A percentile compares a stretch with the other conserved stretches of the same genome.
Conservation (phyloP, 2,113 vertebrate species). For the Apteryx mantelli region DNA sequence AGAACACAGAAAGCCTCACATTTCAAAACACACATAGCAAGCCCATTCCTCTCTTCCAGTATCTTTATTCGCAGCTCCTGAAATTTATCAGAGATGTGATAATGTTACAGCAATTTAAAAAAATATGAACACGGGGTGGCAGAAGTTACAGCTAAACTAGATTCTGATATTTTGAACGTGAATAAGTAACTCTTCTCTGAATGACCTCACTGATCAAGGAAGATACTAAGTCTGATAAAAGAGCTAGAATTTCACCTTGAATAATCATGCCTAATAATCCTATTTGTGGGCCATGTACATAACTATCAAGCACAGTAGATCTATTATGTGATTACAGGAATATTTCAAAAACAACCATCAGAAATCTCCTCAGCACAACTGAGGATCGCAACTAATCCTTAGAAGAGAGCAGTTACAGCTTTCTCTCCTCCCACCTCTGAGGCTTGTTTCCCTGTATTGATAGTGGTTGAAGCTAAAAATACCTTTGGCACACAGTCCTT, state of each 20-base stretch:
- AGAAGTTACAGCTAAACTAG: not conserved
- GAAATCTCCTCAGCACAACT: not conserved
- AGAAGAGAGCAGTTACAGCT: not conserved
- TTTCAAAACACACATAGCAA: not conserved
- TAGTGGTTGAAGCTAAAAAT: conserved; percentile 20
- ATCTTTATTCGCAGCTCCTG: not conserved
- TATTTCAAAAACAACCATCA: not conserved
- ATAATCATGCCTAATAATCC: not conserved
- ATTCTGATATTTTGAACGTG: not conserved
- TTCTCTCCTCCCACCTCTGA: conserved; percentile 26
- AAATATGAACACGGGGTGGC: not conserved
- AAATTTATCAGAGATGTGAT: not conserved
- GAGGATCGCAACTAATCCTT: conserved; percentile 10
- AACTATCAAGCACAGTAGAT: not conserved
- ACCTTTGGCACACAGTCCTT: conserved; percentile 2
- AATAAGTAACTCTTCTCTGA: not conserved
- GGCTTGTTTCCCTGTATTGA: conserved; percentile 8
- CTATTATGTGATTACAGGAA: not conserved
- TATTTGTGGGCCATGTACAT: not conserved
- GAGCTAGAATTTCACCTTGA: not conserved
- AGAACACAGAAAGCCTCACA: not conserved
- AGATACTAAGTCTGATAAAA: not conserved
- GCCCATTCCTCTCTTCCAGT: not conserved
- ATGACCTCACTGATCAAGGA: not conserved
- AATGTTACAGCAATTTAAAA: not conserved